Conservation (phyloP, 1,140 invertebrate species). For the Platorchestia sp. region DNA sequence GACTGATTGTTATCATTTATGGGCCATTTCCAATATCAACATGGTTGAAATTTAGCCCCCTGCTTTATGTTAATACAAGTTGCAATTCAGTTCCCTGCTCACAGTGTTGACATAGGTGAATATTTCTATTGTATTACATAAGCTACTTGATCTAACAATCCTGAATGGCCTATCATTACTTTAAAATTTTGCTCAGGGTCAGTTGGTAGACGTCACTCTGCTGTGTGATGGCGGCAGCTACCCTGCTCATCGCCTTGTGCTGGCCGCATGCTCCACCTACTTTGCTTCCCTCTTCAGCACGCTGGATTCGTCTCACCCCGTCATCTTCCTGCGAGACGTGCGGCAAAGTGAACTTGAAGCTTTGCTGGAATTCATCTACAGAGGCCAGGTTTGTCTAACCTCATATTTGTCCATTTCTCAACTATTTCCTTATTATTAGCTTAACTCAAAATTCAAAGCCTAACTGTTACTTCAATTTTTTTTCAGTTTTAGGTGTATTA, state of each 20-base stretch:
- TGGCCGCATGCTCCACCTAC: slow-evolving; percentile 91
- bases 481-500: too few species aligned
- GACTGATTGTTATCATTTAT: too few species aligned
- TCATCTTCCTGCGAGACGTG: slow-evolving; percentile 91
- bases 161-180: too few species aligned
- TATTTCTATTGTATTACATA: too few species aligned
- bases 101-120: too few species aligned
- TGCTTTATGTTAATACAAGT: too few species aligned
- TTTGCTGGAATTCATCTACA: slow-evolving; percentile 93
- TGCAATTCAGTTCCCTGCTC: too few species aligned
- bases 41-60: too few species aligned
- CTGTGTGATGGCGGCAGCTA: slow-evolving; percentile 75
- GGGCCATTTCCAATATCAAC: too few species aligned
- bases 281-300: slow-evolving; percentile 86
- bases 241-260: slow-evolving; percentile 85
- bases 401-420: neutral
- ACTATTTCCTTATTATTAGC: neutral
- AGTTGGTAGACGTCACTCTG: slow-evolving; percentile 76
- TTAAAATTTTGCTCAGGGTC: slow-evolving; percentile 2
- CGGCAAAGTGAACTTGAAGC: slow-evolving; percentile 87
- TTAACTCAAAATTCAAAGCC: too few species aligned
- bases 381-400: slow-evolving; percentile 78
- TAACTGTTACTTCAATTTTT: too few species aligned
- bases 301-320: slow-evolving; percentile 90
- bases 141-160: too few species aligned